These are phyloP conservation scores for Bubo bubo DNA, from an alignment of 2,113 vertebrate genomes.

Conservation along the genomic window DNA sequence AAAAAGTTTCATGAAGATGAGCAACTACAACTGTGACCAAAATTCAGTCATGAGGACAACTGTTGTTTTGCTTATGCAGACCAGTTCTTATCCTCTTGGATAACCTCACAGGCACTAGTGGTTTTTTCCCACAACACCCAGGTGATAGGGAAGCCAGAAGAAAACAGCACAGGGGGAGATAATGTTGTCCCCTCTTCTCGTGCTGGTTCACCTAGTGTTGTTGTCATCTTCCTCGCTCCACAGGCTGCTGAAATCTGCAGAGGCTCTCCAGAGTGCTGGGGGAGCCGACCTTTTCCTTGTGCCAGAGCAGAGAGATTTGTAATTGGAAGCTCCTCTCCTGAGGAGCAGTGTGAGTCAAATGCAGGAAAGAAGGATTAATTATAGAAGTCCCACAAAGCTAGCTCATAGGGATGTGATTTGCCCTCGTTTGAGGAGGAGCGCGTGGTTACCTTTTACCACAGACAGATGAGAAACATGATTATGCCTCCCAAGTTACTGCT, in stretches of 20 bases:
- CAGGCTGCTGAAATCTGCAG: not conserved
- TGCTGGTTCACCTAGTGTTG: not conserved
- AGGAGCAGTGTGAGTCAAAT: not conserved
- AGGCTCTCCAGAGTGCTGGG: not conserved
- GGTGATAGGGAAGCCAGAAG: not conserved
- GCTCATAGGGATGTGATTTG: not conserved
- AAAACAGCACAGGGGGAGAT: not conserved
- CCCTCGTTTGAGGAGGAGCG: not conserved
- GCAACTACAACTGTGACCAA: not conserved
- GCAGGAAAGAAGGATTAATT: conserved; percentile 11
- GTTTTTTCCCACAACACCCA: not conserved
- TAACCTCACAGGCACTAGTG: not conserved
- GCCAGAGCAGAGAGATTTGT: conserved; percentile 28
- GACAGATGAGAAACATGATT: not conserved
- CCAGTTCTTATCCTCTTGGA: not conserved
- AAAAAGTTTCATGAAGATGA: not conserved
- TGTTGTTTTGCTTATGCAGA: not conserved
- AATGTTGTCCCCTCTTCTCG: not conserved
- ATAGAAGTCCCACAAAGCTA: not conserved
- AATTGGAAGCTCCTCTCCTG: conserved; percentile 39
- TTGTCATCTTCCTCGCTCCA: not conserved
- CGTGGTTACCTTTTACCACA: not conserved
- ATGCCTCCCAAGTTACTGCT: not conserved
- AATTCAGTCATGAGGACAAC: not conserved
- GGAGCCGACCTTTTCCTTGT: conserved; percentile 2